These are phyloP conservation scores for Diarsia mendica DNA, from an alignment of 2,888 invertebrate genomes.

Conservation along the genomic window DNA sequence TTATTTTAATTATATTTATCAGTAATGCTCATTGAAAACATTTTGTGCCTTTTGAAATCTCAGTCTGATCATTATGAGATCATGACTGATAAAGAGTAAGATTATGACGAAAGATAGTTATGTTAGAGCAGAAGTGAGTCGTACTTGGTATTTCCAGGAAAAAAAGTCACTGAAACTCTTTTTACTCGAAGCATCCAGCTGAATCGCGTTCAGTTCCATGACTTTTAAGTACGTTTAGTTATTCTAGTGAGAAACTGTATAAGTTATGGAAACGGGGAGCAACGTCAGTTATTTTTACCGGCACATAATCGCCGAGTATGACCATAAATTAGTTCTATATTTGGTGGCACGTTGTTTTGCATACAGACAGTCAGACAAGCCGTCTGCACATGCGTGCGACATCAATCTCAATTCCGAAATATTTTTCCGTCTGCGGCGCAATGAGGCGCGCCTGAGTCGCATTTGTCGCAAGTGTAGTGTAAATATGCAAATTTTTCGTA, in stretches of 20 bases:
- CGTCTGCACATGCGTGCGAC: conserved; percentile 90
- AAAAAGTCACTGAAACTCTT: neutral
- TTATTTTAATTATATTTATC: conserved; percentile 90
- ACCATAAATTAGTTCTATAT: conserved; percentile 90
- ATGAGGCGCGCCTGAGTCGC: conserved; percentile 58
- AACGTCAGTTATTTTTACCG: conserved; percentile 86
- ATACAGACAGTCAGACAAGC: conserved; percentile 86
- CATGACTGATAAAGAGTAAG: conserved; percentile 42
- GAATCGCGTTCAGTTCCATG: conserved; percentile 9
- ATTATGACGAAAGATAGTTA: conserved; percentile 9
- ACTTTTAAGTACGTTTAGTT: conserved; percentile 63
- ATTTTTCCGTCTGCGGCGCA: conserved; percentile 87
- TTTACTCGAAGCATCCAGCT: neutral
- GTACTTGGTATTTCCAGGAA: neutral
- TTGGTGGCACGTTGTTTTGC: conserved; percentile 88
- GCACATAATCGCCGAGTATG: conserved; percentile 88
- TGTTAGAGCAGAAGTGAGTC: neutral
- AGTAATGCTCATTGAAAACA: conserved; percentile 77
- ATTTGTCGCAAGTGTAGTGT: conserved; percentile 58
- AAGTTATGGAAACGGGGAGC: conserved; percentile 84
- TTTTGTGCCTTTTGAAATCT: conserved; percentile 59
- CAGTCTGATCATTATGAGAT: conserved; percentile 60
- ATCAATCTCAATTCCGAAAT: conserved; percentile 90
- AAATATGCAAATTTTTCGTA: conserved; percentile 55
- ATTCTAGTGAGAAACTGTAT: conserved; percentile 72